phyloP scores from a whole-genome alignment of 2,797 vertebrate species.

The Miichthys miiuy region DNA sequence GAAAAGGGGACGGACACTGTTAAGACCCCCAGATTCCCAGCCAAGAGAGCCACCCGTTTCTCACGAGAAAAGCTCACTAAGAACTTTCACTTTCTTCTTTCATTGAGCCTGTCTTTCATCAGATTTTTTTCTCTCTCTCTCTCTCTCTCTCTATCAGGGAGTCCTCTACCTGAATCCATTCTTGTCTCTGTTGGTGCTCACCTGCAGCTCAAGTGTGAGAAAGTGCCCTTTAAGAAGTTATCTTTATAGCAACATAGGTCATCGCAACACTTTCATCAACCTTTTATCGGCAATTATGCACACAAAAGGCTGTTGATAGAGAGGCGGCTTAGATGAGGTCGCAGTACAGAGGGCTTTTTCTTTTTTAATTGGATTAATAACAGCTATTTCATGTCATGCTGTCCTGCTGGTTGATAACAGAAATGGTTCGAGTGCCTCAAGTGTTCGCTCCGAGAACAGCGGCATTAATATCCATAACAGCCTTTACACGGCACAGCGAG shows the following conservation, averaged over 20 bases:
- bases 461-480: conserved; percentile 5
- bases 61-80: conserved; percentile 64
- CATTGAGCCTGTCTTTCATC: conserved; percentile 43
- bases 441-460: conserved; percentile 42
- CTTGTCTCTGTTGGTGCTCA: conserved; percentile 54
- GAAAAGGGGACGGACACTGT: conserved; percentile 44
- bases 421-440: conserved; percentile 37
- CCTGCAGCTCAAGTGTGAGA: conserved; percentile 72
- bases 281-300: conserved; percentile 61
- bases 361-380: conserved; percentile 38
- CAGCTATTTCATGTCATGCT: conserved; percentile 34
- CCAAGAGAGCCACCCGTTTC: conserved; percentile 67
- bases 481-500: conserved; percentile 18
- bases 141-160: conserved; percentile 26
- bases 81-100: conserved; percentile 35
- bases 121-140: conserved; percentile 2
- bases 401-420: conserved; percentile 32
- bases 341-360: conserved; percentile 9
- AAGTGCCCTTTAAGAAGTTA: conserved; percentile 72
- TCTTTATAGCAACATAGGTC: conserved; percentile 55
- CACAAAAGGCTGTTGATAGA: conserved; percentile 63
- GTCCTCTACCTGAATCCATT: conserved; percentile 46
- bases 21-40: conserved; percentile 61
- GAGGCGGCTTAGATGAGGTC: conserved; percentile 35
- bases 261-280: conserved; percentile 56